Base-by-base conservation (phyloP, 2,888 invertebrate species). In the Clitarchus hookeri region DNA sequence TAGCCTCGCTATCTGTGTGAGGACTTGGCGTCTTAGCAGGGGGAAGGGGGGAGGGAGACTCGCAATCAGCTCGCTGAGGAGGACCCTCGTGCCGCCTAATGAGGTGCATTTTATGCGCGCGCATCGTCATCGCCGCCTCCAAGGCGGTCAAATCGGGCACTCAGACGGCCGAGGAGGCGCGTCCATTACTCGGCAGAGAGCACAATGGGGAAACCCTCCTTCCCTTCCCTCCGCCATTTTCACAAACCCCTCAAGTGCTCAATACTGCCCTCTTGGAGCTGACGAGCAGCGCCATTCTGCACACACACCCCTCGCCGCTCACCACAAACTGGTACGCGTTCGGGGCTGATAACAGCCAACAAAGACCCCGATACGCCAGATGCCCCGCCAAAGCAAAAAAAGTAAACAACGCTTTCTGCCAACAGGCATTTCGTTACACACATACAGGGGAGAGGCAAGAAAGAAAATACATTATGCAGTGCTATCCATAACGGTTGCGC, bases 241-340 rank as follows among this genome's bases (percentile, higher is more conserved):
- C 65, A 65, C 65, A n/a, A 65, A 65, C 0, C 65, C 19, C 23
- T 19, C 65, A 6, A 13, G 48, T 48, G 19, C 65, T n/a, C 65
- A 65, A 65, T n/a, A n/a, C 23, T 19, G 23, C 65, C n/a, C n/a
- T 65, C 65, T 65, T 23, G 65, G 23, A 65, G n/a, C 65, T 65
- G 65, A 65, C 19, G 65, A 65, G 65, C 65, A 65, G 65, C n/a
- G 65, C 65, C 65, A 65, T 65, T 65, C n/a, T 65, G 65, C 65
- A 65, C 19, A 65, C 23, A 11, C n/a, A 6, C 8, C 65, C 65
- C 65, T n/a, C 48, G 4, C 48, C 16, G 36, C 36, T 36, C 36
- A 4, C 36, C 36, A 36, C 2, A n/a, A 9, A n/a, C 65, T 65
- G 65, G 65, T 19, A 12, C 23, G 65, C 65, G 65, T 19, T 23